Percentiles rank a stretch among this genome's conserved stretches.
Conservation (phyloP, 2,113 vertebrate species). For the Tragelaphus buxtoni region DNA sequence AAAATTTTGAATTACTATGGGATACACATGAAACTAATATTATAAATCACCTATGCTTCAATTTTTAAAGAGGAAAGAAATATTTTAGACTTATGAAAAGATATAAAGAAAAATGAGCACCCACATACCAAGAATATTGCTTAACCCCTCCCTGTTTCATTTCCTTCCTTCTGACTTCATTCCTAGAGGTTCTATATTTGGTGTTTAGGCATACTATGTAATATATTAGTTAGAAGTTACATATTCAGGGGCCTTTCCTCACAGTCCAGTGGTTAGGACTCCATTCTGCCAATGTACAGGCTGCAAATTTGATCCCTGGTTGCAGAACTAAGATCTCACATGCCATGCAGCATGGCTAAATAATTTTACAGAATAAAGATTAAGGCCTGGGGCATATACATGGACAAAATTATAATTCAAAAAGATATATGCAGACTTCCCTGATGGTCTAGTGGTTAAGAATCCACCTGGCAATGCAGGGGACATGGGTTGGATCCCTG, state of each 20-base stretch:
- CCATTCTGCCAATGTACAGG: background rate
- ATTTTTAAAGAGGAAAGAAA: background rate
- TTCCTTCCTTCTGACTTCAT: background rate
- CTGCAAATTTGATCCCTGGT: background rate
- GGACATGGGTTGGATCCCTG: accelerated
- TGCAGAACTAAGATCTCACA: background rate
- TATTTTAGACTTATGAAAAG: background rate
- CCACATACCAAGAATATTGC: background rate
- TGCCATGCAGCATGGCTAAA: background rate
- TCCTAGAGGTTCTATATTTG: background rate
- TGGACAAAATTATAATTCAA: background rate
- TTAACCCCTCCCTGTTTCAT: background rate
- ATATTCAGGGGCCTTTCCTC: background rate
- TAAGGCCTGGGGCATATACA: background rate
- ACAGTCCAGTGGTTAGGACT: background rate
- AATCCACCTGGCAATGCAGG: background rate
- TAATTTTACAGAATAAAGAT: background rate
- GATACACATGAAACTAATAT: background rate
- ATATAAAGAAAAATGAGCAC: background rate
- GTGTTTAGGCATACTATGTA: background rate
- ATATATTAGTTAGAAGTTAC: background rate
- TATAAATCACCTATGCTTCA: background rate
- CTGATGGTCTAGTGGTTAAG: background rate
- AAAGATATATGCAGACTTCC: background rate
- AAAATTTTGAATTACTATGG: background rate